Evolutionary conservation across 2,888 invertebrate species (phyloP), one percentile per base, ranked within the genome.

Genomic region (Tricholauxania praeusta): DNA sequence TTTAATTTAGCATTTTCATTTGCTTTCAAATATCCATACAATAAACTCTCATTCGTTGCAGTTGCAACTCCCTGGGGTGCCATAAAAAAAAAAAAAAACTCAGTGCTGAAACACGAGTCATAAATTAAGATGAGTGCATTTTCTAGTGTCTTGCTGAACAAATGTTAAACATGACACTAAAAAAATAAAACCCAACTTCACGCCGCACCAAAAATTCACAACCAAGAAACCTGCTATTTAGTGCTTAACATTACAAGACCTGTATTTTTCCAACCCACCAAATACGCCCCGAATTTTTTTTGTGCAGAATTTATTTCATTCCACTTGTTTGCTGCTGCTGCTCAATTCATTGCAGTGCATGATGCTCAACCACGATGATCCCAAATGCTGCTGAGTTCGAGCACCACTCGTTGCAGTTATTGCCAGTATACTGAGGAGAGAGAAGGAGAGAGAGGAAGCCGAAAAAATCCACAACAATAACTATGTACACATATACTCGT

Each of bases 141-240:
- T 57, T 28, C 10, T 28, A 59, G 47, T 66, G 17, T 39, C 59
- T 22, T 57, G 59, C 55, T 32, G 39, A 59, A 77, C 77, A 79
- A 79, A 80, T 82, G 83, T 82, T 78, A 78, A 78, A 81, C 84
- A 81, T 75, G 78, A 78, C 77, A 80, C 81, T 82, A 75, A 79
- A 82, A 79, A 75, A 39, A 39, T 39, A 28, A 3, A 28, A 28
- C 1, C 39, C 39, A 39, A 39, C 7, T 39, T 39, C 10, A 39
- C 39, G 7, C 39, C 39, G 39, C 39, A 39, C 39, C 2, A 39
- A 39, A 4, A 39, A 39, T 39, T 10, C 39, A 39, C 39, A 39
- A 39, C 7, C 1, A 39, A 39, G 10, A 39, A 39, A 10, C 39
- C 39, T 39, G 39, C 39, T 7, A 39, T 39, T 39, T 39, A 39